Conservation (phyloP, 2,797 vertebrate genomes). For the Parambassis ranga region DNA sequence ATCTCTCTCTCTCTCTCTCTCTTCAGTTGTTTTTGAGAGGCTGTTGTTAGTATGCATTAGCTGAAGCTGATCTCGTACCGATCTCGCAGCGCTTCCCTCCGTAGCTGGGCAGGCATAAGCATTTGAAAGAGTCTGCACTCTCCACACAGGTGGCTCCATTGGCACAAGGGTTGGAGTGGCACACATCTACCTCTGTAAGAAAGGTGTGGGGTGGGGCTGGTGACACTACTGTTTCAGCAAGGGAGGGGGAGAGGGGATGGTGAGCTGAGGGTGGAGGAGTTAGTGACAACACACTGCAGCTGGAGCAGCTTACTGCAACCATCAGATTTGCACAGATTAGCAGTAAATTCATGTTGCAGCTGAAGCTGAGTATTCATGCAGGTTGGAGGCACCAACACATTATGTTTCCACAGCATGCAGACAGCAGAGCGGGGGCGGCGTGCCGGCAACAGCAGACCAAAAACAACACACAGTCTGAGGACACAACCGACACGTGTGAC, state of each 20-base stretch:
- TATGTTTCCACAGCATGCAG: slow-evolving; percentile 65
- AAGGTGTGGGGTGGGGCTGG: slow-evolving; percentile 77
- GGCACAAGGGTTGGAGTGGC: slow-evolving; percentile 94
- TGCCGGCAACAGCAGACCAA: slow-evolving; percentile 65
- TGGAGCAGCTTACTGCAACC: slow-evolving; percentile 55
- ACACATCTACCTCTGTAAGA: slow-evolving; percentile 98
- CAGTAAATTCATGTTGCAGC: slow-evolving; percentile 50
- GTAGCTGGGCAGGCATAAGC: slow-evolving; percentile 99
- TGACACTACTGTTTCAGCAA: slow-evolving; percentile 82
- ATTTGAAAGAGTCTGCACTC: slow-evolving; percentile 93
- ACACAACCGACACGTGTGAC: slow-evolving; percentile 23
- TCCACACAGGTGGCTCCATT: slow-evolving; percentile 98
- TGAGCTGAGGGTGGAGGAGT: slow-evolving; percentile 50
- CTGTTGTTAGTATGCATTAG: slow-evolving; percentile 87
- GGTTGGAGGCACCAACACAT: background rate
- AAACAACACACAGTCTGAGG: slow-evolving; percentile 61
- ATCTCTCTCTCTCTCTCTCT: slow-evolving; percentile 8
- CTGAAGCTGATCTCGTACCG: slow-evolving; percentile 94
- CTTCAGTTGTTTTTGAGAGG: slow-evolving; percentile 60
- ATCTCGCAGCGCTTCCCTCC: slow-evolving; percentile 95
- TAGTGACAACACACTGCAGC: slow-evolving; percentile 12
- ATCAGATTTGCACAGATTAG: background rate
- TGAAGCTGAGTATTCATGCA: slow-evolving; percentile 59
- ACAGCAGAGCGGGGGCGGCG: slow-evolving; percentile 48
- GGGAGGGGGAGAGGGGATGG: slow-evolving; percentile 79